Evolutionary conservation across 1,140 invertebrate species (phyloP).

Genomic region (Ruditapes philippinarum): DNA sequence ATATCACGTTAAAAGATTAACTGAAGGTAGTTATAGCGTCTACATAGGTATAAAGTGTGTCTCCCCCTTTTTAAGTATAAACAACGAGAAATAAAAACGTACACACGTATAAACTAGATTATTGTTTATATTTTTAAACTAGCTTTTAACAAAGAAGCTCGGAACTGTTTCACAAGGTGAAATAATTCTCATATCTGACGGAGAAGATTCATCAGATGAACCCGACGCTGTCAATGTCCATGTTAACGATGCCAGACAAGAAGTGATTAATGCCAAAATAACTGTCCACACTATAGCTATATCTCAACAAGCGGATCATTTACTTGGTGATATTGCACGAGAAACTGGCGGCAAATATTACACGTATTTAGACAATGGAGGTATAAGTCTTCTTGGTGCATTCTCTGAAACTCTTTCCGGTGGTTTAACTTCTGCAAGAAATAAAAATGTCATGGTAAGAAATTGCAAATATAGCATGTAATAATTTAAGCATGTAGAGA

Average conservation of each 20-base stretch:
- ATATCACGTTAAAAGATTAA: too few relatives aligned
- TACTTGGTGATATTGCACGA: not conserved
- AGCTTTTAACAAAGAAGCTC: not conserved
- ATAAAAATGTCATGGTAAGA: not conserved
- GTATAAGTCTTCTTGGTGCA: not conserved
- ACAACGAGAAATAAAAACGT: too few relatives aligned
- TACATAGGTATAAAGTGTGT: too few relatives aligned
- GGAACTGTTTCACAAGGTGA: not conserved
- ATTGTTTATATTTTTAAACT: not conserved
- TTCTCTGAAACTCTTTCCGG: not conserved
- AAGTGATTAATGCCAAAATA: not conserved
- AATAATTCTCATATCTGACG: constrained; percentile 39
- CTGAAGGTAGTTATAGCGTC: too few relatives aligned
- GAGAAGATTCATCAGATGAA: not conserved
- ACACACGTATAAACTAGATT: too few relatives aligned
- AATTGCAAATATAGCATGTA: too few relatives aligned
- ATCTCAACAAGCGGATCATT: not conserved
- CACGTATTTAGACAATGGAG: not conserved
- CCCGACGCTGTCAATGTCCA: not conserved
- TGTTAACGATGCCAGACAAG: not conserved
- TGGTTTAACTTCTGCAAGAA: not conserved
- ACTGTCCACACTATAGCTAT: not conserved
- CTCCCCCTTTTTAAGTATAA: too few relatives aligned
- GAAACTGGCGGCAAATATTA: not conserved
- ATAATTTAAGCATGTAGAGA: too few relatives aligned